Evolutionary conservation across 1,140 invertebrate genomes (phyloP).

Genomic region (Stenopsyche tienmushanensis): DNA sequence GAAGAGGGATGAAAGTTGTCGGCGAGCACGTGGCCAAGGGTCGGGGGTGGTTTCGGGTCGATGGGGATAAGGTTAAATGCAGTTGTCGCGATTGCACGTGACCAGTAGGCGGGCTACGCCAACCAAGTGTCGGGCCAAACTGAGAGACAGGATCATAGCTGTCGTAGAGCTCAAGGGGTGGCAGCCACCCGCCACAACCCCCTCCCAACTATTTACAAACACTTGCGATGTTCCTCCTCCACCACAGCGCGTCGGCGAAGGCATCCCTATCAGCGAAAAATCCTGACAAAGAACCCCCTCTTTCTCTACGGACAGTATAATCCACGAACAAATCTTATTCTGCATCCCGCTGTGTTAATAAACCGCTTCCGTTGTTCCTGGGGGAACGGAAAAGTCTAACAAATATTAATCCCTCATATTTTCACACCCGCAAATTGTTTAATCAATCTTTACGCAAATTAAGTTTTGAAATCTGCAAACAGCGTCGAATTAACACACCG

Average conservation of each 20-base stretch:
- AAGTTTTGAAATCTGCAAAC: too few relatives aligned
- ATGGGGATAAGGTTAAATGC: too few relatives aligned
- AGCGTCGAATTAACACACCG: too few relatives aligned
- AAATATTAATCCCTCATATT: not conserved
- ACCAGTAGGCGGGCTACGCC: slow-evolving; percentile 28
- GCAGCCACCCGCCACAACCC: not conserved
- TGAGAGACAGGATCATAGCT: slow-evolving; percentile 34
- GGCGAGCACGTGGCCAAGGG: too few relatives aligned
- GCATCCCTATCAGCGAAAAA: not conserved
- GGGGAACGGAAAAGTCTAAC: too few relatives aligned
- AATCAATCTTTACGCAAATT: too few relatives aligned
- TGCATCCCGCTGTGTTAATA: not conserved
- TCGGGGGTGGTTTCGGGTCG: too few relatives aligned
- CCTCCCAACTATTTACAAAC: slow-evolving; percentile 9
- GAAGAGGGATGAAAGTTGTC: too few relatives aligned
- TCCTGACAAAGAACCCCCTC: not conserved
- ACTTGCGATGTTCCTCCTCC: not conserved
- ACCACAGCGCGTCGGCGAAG: too few relatives aligned
- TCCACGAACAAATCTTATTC: not conserved
- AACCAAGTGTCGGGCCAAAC: slow-evolving; percentile 38
- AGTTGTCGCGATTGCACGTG: too few relatives aligned
- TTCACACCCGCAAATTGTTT: not conserved
- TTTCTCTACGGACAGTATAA: too few relatives aligned
- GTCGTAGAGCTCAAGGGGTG: slow-evolving; percentile 5
- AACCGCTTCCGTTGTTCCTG: too few relatives aligned